Percentiles rank a stretch among this genome's conserved stretches.
Evolutionary conservation across 2,888 invertebrate species (phyloP).

Genomic region (Phlogophora meticulosa): DNA sequence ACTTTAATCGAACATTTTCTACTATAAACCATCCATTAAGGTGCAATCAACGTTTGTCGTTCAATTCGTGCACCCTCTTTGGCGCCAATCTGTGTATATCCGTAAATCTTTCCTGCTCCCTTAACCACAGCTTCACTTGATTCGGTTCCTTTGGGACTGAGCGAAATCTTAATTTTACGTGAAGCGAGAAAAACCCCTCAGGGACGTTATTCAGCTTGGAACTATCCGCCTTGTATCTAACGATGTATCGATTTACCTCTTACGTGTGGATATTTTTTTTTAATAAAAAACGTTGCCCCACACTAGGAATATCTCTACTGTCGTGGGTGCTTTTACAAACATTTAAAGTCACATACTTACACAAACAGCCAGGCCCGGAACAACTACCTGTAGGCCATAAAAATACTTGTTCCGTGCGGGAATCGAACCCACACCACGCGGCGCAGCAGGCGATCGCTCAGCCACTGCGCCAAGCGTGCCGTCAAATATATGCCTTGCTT

Average conservation of each 20-base stretch:
- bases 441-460: no score
- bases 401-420: no score
- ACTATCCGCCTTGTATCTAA: slow-evolving; percentile 44
- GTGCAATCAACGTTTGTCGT: slow-evolving; percentile 17
- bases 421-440: no score
- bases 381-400: no score
- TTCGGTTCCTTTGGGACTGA: slow-evolving; percentile 42
- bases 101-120: slow-evolving; percentile 29
- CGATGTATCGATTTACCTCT: slow-evolving; percentile 42
- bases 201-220: slow-evolving; percentile 45
- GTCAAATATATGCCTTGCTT: no score
- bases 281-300: no score
- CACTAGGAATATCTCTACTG: no score
- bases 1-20: slow-evolving; percentile 34
- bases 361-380: no score
- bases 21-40: slow-evolving; percentile 29
- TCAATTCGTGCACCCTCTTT: slow-evolving; percentile 10
- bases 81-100: slow-evolving; percentile 36
- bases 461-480: no score
- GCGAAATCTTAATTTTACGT: slow-evolving; percentile 56
- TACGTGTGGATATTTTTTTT: slow-evolving; percentile 15
- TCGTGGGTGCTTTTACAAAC: no score
- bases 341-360: no score
- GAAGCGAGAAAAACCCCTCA: slow-evolving; percentile 39
- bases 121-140: slow-evolving; percentile 38